Base-by-base conservation (phyloP, 2,888 invertebrate genomes). In the Lithosia quadra region DNA sequence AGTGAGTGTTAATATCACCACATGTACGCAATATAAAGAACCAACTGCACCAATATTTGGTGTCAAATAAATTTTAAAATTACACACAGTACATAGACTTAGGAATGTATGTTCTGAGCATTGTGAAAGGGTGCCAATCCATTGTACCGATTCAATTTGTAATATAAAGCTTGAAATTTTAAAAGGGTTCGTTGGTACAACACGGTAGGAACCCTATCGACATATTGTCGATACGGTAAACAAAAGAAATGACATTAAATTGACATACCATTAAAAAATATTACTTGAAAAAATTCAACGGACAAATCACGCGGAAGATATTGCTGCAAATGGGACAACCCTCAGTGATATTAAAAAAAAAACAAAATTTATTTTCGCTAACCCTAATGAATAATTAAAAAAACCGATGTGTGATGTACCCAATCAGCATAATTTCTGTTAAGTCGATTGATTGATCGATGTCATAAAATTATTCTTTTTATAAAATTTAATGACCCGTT, bases 201-300 rank as follows among this genome's bases (percentile, higher is more conserved):
- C 90, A 91, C 90, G 85, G 81, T 82, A 81, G 76, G 82, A 83
- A 91, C 92, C 91, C 93, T 90, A 93, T 94, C 91, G 94, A 92
- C 93, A 92, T 91, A 93, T 92, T 93, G 92, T 88, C 92, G 87
- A 93, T 93, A 90, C 77, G 79, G 81, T 74, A 72, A 82, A 94
- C 91, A 93, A 94, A 90, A 83, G 91, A 84, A 88, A 88, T 88
- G 91, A 94, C 92, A 91, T 92, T 93, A 94, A 94, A 93, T 93
- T 92, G 94, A 94, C 94, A 89, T 92, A 91, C 91, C 92, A 93
- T 94, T 94, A 93, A 93, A 92, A 92, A 91, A 92, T 86, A 93
- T 94, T 91, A 89, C 92, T 91, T 91, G 89, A 88, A 89, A 91
- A 92, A 91, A 91, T 91, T 91, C 88, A 87, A 84, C 85, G 82